A percentile compares a stretch with the other conserved stretches of the same genome.
Evolutionary conservation across 1,140 invertebrate genomes (phyloP).

Genomic region (Neelides sp.): DNA sequence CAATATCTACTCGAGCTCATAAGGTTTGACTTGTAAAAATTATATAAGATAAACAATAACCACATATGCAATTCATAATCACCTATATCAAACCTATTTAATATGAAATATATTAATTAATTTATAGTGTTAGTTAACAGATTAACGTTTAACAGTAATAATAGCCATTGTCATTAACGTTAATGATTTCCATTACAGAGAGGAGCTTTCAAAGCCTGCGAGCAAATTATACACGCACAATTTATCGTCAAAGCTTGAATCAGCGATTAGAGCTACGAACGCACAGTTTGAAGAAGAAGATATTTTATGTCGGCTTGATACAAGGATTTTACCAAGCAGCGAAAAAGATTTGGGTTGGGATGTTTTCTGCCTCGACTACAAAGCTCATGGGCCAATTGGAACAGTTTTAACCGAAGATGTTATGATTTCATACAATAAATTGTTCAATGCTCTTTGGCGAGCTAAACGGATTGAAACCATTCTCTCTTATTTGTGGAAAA

Average conservation of each 20-base stretch:
- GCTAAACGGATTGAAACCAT: constrained; percentile 88
- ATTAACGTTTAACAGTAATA: constrained; percentile 4
- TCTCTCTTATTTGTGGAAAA: constrained; percentile 72
- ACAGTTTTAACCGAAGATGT: constrained; percentile 77
- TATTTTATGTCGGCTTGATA: constrained; percentile 72
- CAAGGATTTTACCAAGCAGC: constrained; percentile 61
- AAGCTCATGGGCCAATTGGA: constrained; percentile 81
- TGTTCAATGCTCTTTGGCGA: constrained; percentile 88
- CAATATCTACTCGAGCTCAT: constrained; percentile 79
- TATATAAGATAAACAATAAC: too few relatives aligned
- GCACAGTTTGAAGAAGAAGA: constrained; percentile 86
- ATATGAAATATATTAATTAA: background rate
- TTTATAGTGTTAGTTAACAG: background rate
- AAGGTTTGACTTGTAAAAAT: constrained; percentile 37
- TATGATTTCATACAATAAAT: constrained; percentile 62
- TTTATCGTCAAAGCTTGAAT: constrained; percentile 74
- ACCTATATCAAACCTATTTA: too few relatives aligned
- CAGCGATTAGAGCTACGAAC: constrained; percentile 84
- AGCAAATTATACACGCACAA: constrained; percentile 74
- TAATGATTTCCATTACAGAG: constrained; percentile 41
- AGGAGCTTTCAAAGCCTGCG: constrained; percentile 80
- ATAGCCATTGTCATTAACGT: too few relatives aligned
- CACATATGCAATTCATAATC: too few relatives aligned
- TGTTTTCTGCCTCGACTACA: constrained; percentile 85
- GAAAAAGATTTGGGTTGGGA: constrained; percentile 89